Conservation (phyloP, 2,113 vertebrate species). For the Apteryx mantelli region DNA sequence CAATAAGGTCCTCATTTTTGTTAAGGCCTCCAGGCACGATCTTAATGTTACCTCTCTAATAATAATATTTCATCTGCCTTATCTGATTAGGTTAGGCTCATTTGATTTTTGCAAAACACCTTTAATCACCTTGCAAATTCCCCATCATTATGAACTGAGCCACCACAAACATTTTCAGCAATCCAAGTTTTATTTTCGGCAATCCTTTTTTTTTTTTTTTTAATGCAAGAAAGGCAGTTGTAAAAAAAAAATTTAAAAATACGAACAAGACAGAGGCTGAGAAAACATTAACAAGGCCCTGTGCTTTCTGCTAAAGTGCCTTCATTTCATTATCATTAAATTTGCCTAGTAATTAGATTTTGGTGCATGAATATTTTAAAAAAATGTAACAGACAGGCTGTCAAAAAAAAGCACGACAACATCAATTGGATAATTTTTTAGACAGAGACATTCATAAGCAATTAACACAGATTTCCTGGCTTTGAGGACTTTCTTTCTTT, state of each 20-base stretch:
- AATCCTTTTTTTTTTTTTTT: background rate
- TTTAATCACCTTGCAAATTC: conserved; percentile 51
- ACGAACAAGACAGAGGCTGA: conserved; percentile 51
- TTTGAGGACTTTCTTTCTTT: background rate
- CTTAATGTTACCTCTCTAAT: background rate
- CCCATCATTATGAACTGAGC: background rate
- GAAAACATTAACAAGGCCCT: conserved; percentile 52
- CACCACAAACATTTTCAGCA: conserved; percentile 37
- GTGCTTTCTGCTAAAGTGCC: conserved; percentile 63
- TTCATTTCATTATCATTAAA: conserved; percentile 73
- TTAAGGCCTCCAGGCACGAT: background rate
- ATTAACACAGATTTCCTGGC: conserved; percentile 50
- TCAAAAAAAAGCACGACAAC: conserved; percentile 62
- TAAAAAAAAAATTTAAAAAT: background rate
- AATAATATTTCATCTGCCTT: conserved; percentile 37
- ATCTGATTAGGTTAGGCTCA: conserved; percentile 34
- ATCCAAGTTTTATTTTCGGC: conserved; percentile 54
- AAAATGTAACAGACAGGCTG: conserved; percentile 64
- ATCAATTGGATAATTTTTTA: conserved; percentile 48
- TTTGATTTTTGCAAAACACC: conserved; percentile 49
- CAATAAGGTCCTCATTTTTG: background rate
- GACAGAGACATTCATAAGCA: conserved; percentile 62
- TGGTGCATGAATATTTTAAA: conserved; percentile 64
- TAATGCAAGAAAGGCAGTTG: background rate
- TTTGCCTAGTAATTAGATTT: conserved; percentile 73